phyloP scores from a whole-genome alignment of 2,113 vertebrate genomes.

The Mungos mungo region DNA sequence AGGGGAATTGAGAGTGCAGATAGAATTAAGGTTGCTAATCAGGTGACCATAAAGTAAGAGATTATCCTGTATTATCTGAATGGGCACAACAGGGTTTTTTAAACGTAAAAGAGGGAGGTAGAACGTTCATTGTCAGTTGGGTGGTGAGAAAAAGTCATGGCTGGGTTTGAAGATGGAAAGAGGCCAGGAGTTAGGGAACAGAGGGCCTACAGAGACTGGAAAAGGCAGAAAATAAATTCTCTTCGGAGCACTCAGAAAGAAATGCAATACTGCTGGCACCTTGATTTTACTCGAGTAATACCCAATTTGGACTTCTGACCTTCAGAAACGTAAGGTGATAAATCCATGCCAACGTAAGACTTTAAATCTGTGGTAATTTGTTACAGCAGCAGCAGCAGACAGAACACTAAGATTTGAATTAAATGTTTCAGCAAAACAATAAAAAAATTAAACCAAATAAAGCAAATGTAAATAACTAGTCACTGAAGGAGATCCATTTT shows the following conservation, averaged over 20 bases:
- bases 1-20: neutral
- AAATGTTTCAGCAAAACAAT: neutral
- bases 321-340: neutral
- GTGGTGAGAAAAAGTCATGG: neutral
- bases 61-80: neutral
- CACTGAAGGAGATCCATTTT: neutral
- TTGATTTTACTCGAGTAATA: neutral
- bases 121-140: neutral
- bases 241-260: neutral
- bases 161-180: neutral
- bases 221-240: neutral
- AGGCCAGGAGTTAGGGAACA: neutral
- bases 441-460: neutral
- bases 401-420: neutral
- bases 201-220: neutral
- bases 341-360: neutral
- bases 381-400: neutral
- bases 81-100: neutral
- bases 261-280: neutral
- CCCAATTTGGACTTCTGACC: neutral
- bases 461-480: neutral
- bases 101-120: neutral
- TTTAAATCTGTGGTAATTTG: neutral
- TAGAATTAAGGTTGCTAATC: neutral
- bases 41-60: neutral